Base-by-base conservation (phyloP, 2,888 invertebrate genomes). In the Alloplasta piceator region DNA sequence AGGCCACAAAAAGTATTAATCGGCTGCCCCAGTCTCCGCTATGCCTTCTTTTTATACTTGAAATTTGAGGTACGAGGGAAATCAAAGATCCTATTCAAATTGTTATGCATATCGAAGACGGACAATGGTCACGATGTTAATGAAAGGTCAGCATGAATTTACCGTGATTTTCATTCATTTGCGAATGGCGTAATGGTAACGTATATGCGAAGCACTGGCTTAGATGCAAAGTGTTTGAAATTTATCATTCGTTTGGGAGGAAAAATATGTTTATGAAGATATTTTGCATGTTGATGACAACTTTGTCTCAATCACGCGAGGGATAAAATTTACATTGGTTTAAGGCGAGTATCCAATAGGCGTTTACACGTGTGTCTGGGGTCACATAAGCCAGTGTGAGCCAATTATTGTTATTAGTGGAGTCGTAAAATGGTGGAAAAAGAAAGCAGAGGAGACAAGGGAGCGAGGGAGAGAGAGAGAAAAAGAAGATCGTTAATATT, bases 381-480 rank as follows among this genome's bases (percentile, higher is more conserved):
- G 66, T 80, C 78, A 74, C 46, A 50, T 72, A 64, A 26, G 26
- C 80, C 68, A 72, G 74, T 71, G 75, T 82, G 77, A 85, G 84
- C 85, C 86, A 86, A 87, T 87, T 87, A 86, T 88, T 84, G 84
- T 86, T 85, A 86, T 85, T 85, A 84, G 83, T 70, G 74, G 79
- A 55, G 79, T 85, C 78, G 70, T 83, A 79, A 82, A 75, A 78
- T 81, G 36, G 70, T 75, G 58, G 63, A 81, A 70, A 78, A 58
- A 50, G 43, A 68, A 67, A 68, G 14, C 14, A 52, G 12, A 14
- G 14, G 43, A 48, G 60, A 10, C 38, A 26, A 16, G 39, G 26
- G 70, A 70, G 12, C 72, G 39, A 52, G 41, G 72, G 58, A 52
- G 41, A 38, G 56, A 36, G 64, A 43, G 39, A 39, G 38, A 73